Base-by-base conservation (phyloP, 2,113 vertebrate species). In the Holacanthus passer region DNA sequence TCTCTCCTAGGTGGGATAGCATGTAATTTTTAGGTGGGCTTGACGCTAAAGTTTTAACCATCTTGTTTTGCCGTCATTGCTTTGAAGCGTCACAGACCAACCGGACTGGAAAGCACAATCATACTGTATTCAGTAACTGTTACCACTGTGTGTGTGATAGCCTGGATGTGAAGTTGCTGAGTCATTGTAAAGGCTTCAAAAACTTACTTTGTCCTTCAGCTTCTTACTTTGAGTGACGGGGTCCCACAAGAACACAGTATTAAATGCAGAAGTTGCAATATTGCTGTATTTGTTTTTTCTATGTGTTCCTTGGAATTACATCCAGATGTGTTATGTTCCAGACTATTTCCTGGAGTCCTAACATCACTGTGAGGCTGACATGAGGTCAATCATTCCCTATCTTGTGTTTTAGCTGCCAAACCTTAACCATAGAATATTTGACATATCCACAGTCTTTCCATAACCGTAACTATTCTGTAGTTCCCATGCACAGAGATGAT, bases 11-110 rank as follows among this genome's bases (percentile, higher is more conserved):
- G 31, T 37, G 7, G 58, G 7, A 63, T 7, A 16, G n/a, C 39
- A 22, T 68, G 62, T 60, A 37, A 82, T 78, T 53, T 76, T 20
- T 45, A 66, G 41, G 43, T 67, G 64, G 66, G 24, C 37, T 55
- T 78, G 43, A 78, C 2, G 29, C 7, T 47, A 29, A 64, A 20
- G 45, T 84, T 77, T 63, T 48, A 13, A 14, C 39, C 3, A 0
- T 74, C 58, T 29, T 55, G 0, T 47, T 47, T 29, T 24, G 39
- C 24, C 45, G 43, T 20, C 29, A 16, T 22, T 16, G 73, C 48
- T 53, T 53, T 12, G 8, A 35, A 71, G 29, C 62, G 14, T 52
- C 37, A 74, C 50, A 59, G 47, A 65, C 20, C 69, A 37, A 41
- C 7, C 14, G 5, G 64, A 71, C 64, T 60, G 71, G 77, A 50